Evolutionary conservation across 2,113 vertebrate species (phyloP).

Genomic region (Pardalotus punctatus): DNA sequence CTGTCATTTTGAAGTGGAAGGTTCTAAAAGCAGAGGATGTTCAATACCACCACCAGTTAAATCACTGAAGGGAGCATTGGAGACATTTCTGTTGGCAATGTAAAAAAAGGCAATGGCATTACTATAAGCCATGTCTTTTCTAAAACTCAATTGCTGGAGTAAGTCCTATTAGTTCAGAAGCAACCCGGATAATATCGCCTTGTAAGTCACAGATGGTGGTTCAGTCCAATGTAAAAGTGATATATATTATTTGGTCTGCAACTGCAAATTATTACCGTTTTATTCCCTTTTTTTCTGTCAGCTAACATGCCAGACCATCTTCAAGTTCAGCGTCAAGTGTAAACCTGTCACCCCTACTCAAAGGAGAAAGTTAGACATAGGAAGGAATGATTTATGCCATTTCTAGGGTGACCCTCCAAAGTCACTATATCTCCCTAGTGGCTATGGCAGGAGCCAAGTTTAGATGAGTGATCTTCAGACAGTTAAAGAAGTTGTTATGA

Average conservation of each 20-base stretch:
- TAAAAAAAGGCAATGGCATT: background rate
- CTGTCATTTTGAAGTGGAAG: background rate
- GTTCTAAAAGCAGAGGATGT: background rate
- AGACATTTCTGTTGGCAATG: background rate
- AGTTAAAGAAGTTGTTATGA: background rate
- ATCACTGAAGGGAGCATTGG: background rate
- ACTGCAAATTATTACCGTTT: background rate
- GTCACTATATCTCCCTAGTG: background rate
- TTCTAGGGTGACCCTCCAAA: background rate
- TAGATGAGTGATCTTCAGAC: background rate
- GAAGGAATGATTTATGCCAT: background rate
- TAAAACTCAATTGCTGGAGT: background rate
- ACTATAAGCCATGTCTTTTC: background rate
- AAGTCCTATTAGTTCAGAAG: background rate
- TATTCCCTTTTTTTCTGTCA: background rate
- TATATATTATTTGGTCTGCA: background rate
- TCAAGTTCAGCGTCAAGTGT: background rate
- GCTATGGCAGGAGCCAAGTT: background rate
- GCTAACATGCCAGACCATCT: background rate
- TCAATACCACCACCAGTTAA: background rate
- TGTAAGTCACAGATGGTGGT: background rate
- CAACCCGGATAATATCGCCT: background rate
- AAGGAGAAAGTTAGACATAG: background rate
- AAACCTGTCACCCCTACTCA: background rate
- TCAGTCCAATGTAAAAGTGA: background rate